A percentile compares a stretch with the other conserved stretches of the same genome.
phyloP scores from a whole-genome alignment of 2,797 vertebrate species.

The Hippocampus kuda region DNA sequence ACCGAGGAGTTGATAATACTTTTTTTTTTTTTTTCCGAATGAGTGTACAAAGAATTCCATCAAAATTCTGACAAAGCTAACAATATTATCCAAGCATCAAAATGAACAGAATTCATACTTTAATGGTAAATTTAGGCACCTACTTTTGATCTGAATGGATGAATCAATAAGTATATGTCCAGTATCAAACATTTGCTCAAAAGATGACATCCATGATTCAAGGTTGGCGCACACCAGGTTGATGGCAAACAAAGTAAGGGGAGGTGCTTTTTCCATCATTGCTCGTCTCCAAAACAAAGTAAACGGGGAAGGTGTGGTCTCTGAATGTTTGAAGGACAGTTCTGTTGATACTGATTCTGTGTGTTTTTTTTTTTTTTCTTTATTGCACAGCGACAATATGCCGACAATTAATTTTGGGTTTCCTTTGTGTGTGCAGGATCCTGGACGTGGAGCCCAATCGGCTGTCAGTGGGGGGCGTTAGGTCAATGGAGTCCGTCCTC shows the following conservation, averaged over 20 bases:
- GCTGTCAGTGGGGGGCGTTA: constrained; percentile 89
- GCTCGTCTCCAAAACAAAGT: background rate
- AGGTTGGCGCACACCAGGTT: too few species aligned
- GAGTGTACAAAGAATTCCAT: background rate
- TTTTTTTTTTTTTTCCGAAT: too few species aligned
- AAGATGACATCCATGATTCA: background rate
- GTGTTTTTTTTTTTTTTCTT: background rate
- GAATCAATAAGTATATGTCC: background rate
- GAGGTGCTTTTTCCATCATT: background rate
- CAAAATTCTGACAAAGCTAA: background rate
- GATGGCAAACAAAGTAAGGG: background rate
- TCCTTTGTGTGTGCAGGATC: constrained; percentile 68
- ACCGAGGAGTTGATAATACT: background rate
- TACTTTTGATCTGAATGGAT: background rate
- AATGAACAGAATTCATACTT: background rate
- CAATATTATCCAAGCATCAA: background rate
- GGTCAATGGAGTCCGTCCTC: constrained; percentile 81
- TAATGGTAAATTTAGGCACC: background rate
- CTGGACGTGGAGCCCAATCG: constrained; percentile 92
- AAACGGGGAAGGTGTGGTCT: background rate
- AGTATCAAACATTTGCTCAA: background rate
- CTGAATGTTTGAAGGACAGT: background rate
- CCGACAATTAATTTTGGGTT: background rate
- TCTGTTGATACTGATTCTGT: background rate
- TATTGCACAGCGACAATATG: background rate